These are phyloP conservation scores for Brachypterus glaber DNA, from an alignment of 2,888 invertebrate genomes.

Conservation along the genomic window DNA sequence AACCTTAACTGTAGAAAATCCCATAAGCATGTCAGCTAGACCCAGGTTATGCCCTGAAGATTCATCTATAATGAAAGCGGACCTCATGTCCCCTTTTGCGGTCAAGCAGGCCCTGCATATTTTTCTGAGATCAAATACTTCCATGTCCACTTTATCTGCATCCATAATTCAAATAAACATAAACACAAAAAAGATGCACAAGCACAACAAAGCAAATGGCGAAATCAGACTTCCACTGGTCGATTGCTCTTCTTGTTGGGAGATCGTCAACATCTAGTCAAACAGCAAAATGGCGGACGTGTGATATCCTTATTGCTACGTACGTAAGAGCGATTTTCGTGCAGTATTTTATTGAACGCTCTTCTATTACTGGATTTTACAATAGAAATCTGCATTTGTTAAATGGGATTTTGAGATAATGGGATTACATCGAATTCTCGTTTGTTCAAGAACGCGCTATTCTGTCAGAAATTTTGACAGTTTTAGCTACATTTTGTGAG, in stretches of 20 bases:
- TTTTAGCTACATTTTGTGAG: no score
- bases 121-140: conserved; percentile 38
- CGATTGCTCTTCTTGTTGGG: conserved; percentile 35
- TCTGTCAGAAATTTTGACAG: no score
- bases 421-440: no score
- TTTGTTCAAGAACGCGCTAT: no score
- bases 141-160: conserved; percentile 34
- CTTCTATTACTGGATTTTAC: no score
- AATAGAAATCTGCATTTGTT: no score
- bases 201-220: conserved; percentile 37
- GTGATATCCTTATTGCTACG: conserved; percentile 9
- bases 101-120: conserved; percentile 43
- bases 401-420: no score
- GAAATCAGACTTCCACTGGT: conserved; percentile 41
- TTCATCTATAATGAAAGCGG: conserved; percentile 40
- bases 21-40: conserved; percentile 42
- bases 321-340: conserved; percentile 22
- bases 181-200: conserved; percentile 34
- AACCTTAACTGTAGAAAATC: conserved; percentile 41
- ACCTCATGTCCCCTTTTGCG: conserved; percentile 41
- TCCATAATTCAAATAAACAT: conserved; percentile 27
- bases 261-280: conserved; percentile 22
- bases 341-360: conserved; percentile 20
- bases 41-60: conserved; percentile 36
- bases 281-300: conserved; percentile 24